These are phyloP conservation scores for Rhincodon typus DNA, from an alignment of 2,797 vertebrate species.

Conservation along the genomic window DNA sequence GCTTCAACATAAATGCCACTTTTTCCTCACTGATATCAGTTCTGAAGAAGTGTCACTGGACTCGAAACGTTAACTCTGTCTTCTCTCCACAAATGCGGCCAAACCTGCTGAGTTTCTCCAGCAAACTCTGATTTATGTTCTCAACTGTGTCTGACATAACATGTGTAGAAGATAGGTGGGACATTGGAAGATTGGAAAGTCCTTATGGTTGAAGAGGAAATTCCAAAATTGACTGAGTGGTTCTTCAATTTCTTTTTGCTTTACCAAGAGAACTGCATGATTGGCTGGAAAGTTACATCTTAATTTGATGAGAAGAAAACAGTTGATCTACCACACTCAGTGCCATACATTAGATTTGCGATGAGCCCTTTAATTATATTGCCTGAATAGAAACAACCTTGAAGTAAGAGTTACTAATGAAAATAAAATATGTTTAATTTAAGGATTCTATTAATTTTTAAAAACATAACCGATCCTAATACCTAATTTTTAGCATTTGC, in stretches of 20 bases:
- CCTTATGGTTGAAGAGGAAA: not conserved
- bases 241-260: not conserved
- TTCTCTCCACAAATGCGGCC: too few species aligned
- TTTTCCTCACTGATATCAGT: too few species aligned
- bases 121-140: not conserved
- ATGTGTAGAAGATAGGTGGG: not conserved
- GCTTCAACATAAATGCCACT: too few species aligned
- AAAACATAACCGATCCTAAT: not conserved
- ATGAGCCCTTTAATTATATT: not conserved
- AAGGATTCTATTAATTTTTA: not conserved
- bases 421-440: not conserved
- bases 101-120: too few species aligned
- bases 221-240: not conserved
- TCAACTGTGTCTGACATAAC: not conserved
- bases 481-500: not conserved
- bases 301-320: constrained; percentile 37
- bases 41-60: too few species aligned
- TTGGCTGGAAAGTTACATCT: constrained; percentile 39
- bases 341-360: not conserved
- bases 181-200: not conserved
- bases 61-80: too few species aligned
- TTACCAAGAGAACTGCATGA: not conserved
- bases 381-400: not conserved
- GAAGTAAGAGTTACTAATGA: not conserved
- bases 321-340: not conserved